A percentile compares a stretch with the other conserved stretches of the same genome.
Evolutionary conservation across 2,888 invertebrate species (phyloP).

Genomic region (Thalpophila matura): DNA sequence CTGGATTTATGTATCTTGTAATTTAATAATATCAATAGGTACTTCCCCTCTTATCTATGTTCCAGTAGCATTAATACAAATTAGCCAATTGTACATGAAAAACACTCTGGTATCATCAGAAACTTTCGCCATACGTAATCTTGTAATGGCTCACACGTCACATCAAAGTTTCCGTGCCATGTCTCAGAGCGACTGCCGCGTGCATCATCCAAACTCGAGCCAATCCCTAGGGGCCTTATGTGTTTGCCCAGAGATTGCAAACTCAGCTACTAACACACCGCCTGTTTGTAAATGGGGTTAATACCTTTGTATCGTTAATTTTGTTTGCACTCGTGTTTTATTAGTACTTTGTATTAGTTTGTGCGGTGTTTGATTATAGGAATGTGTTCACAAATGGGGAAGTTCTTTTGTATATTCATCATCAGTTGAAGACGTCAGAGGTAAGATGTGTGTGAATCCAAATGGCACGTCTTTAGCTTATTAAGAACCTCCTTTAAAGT

Average conservation of each 20-base stretch:
- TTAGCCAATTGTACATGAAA: conserved; percentile 7
- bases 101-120: conserved; percentile 27
- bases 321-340: conserved; percentile 73
- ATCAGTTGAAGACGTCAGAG: too few relatives aligned
- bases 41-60: too few relatives aligned
- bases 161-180: conserved; percentile 64
- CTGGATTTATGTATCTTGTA: not conserved
- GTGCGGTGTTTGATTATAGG: conserved; percentile 10
- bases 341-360: conserved; percentile 58
- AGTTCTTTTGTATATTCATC: not conserved
- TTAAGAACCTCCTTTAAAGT: too few relatives aligned
- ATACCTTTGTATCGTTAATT: conserved; percentile 78
- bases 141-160: conserved; percentile 61
- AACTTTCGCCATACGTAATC: conserved; percentile 50
- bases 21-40: conserved; percentile 6
- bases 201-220: conserved; percentile 66
- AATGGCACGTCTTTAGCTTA: too few relatives aligned
- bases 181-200: conserved; percentile 63
- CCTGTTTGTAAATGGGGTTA: conserved; percentile 79
- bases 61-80: conserved; percentile 4
- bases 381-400: conserved; percentile 5
- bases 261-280: conserved; percentile 70
- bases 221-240: conserved; percentile 72
- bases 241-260: conserved; percentile 79
- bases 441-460: too few relatives aligned